Conservation (phyloP, 2,888 invertebrate genomes). For the Brachylomia viminalis region DNA sequence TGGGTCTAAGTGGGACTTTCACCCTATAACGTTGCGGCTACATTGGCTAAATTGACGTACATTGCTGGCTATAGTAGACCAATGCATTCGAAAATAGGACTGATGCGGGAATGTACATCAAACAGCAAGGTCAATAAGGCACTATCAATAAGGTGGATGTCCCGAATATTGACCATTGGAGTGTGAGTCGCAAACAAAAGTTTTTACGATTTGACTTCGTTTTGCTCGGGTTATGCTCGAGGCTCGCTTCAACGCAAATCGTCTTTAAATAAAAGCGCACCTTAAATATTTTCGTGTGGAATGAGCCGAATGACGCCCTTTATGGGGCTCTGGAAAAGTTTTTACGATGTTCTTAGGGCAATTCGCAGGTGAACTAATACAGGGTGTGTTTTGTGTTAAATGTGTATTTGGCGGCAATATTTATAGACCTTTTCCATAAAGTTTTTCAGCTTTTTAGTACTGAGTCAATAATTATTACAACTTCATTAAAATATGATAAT, state of each 20-base stretch:
- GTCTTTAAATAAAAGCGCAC: conserved; percentile 57
- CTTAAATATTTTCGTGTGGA: conserved; percentile 58
- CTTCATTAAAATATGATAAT: conserved; percentile 15
- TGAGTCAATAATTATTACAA: not conserved
- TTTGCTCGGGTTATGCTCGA: conserved; percentile 41
- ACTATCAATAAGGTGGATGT: conserved; percentile 27
- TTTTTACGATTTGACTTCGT: conserved; percentile 53
- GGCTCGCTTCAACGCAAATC: conserved; percentile 51
- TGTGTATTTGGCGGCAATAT: not conserved
- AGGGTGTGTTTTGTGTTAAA: conserved; percentile 22
- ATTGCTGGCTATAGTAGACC: conserved; percentile 14
- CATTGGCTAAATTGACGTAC: conserved; percentile 24
- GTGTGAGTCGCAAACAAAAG: conserved; percentile 25
- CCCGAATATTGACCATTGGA: conserved; percentile 48
- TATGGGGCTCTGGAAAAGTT: conserved; percentile 44
- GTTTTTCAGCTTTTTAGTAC: not conserved
- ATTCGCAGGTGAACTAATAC: conserved; percentile 48
- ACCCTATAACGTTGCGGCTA: conserved; percentile 39
- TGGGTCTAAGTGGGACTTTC: conserved; percentile 47
- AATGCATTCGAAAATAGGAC: not conserved
- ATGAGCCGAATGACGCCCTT: conserved; percentile 51
- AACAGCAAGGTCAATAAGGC: not conserved
- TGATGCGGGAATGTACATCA: conserved; percentile 17
- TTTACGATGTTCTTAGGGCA: conserved; percentile 53
- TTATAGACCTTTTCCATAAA: not conserved